These are phyloP conservation scores for Macropus fuliginosus DNA, from an alignment of 2,797 vertebrate genomes.

Conservation along the genomic window DNA sequence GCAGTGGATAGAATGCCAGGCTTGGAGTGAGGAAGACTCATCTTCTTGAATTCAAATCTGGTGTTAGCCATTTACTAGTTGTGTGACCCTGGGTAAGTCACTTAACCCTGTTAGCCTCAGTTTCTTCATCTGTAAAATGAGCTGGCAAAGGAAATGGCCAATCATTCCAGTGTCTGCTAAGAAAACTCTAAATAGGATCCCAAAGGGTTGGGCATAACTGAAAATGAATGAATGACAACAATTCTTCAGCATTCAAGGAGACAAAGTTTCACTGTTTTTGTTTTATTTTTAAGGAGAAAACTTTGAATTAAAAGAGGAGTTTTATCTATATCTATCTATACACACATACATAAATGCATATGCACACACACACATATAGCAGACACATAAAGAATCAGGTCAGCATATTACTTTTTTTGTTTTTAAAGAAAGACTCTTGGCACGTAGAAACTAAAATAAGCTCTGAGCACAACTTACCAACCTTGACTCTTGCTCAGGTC, in stretches of 20 bases:
- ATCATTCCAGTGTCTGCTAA: not conserved
- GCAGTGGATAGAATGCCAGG: not conserved
- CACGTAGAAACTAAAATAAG: not conserved
- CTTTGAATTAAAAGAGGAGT: not conserved
- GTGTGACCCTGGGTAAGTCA: not conserved
- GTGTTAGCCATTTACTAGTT: not conserved
- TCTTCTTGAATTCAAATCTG: not conserved
- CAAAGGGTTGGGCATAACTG: not conserved
- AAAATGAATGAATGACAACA: not conserved
- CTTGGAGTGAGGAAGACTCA: not conserved
- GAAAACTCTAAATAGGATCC: not conserved
- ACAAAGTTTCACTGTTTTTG: slow-evolving; percentile 20
- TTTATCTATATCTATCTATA: not conserved
- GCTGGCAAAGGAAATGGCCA: not conserved
- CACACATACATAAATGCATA: not conserved
- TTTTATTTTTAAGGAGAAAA: not conserved
- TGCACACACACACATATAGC: not conserved
- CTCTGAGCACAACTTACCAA: not conserved
- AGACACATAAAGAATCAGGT: not conserved
- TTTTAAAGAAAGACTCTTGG: slow-evolving; percentile 18
- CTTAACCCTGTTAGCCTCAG: not conserved
- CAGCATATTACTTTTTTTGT: not conserved
- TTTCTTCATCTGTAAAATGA: not conserved
- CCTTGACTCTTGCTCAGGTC: rapidly evolving
- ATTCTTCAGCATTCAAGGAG: slow-evolving; percentile 36